phyloP scores from a whole-genome alignment of 2,113 vertebrate genomes.

The Chaetorhynchus papuensis region DNA sequence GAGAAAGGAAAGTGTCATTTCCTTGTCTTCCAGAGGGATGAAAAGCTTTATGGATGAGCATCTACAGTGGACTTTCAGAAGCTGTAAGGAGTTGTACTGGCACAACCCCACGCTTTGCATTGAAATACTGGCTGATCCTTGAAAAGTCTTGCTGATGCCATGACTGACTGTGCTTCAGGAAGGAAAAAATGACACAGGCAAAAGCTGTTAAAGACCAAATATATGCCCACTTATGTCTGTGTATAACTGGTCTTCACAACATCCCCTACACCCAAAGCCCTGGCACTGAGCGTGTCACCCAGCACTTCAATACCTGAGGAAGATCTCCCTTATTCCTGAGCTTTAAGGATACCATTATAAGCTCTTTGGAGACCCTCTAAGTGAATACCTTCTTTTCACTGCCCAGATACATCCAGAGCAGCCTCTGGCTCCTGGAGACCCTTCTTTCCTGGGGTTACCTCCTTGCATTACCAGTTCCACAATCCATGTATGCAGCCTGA shows the following conservation, averaged over 20 bases:
- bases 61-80: background rate
- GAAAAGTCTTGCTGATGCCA: background rate
- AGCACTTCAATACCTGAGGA: background rate
- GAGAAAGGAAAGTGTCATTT: background rate
- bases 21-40: background rate
- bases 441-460: background rate
- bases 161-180: background rate
- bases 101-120: background rate
- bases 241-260: background rate
- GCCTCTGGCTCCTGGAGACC: background rate
- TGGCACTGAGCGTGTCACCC: background rate
- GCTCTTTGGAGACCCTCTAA: background rate
- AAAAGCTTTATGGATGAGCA: background rate
- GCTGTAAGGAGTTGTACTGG: background rate
- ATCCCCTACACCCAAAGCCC: background rate
- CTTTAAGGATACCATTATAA: background rate
- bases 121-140: background rate
- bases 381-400: background rate
- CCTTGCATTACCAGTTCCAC: background rate
- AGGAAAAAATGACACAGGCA: background rate
- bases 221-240: background rate
- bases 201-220: background rate
- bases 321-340: background rate
- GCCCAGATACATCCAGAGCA: background rate
- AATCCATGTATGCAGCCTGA: background rate